A percentile compares a stretch with the other conserved stretches of the same genome.
Evolutionary conservation across 2,797 vertebrate genomes (phyloP).

Genomic region (Lacerta viridis): DNA sequence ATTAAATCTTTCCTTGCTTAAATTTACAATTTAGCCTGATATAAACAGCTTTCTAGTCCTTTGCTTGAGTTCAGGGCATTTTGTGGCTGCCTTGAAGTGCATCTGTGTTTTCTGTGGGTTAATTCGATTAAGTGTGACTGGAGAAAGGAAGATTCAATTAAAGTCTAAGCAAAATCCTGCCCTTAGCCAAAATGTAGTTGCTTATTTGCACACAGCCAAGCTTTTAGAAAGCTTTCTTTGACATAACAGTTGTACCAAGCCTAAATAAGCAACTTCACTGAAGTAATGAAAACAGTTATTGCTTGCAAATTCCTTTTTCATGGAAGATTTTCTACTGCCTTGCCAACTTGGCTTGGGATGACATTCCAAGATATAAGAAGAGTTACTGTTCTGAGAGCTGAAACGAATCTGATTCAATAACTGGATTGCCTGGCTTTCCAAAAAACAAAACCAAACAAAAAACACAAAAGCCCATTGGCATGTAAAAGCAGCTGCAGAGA

Average conservation of each 20-base stretch:
- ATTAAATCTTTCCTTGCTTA: conserved; percentile 30
- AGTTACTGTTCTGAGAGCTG: neutral
- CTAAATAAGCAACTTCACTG: neutral
- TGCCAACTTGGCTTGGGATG: neutral
- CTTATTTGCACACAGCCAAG: neutral
- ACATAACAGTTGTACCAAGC: neutral
- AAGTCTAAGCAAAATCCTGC: neutral
- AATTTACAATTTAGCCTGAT: conserved; percentile 10
- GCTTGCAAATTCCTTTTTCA: neutral
- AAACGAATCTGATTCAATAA: neutral
- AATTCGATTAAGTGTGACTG: neutral
- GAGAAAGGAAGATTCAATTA: conserved; percentile 22
- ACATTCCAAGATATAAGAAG: neutral
- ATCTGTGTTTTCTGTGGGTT: conserved; percentile 18
- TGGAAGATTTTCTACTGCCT: neutral
- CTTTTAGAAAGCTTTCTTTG: conserved; percentile 29
- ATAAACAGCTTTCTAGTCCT: neutral
- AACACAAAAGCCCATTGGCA: neutral
- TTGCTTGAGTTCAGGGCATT: conserved; percentile 33
- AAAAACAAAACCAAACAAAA: neutral
- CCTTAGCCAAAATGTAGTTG: neutral
- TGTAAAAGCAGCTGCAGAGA: neutral
- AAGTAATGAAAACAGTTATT: conserved; percentile 20
- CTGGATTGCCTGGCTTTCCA: neutral
- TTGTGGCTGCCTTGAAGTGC: conserved; percentile 45